Base-by-base conservation (phyloP, 1,140 invertebrate species). In the Drosophila oshimai region DNA sequence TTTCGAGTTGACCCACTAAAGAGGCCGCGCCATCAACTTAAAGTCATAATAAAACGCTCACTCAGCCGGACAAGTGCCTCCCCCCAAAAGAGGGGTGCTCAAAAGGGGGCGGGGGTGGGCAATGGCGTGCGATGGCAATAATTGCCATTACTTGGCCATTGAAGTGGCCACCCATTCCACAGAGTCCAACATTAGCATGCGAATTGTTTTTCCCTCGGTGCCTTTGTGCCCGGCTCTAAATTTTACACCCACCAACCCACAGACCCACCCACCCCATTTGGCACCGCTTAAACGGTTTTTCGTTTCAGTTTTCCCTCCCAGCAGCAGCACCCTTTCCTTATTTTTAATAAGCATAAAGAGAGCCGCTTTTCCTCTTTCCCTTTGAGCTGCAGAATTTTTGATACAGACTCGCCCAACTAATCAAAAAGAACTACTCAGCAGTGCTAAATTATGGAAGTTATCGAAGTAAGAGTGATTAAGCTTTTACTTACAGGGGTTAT, bases 1-100 rank as follows among this genome's bases (percentile, higher is more conserved):
- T 86, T 80, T 87, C 76, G 47, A 80, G 80, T 76, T 86, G 80
- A 87, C 76, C 81, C 81, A 86, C 60, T 87, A 75, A 86, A 57
- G 80, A 50, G 70, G 33, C 46, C 46, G 45, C 57, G 58, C 72
- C 69, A 67, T 46, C 71, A 71, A 73, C 65, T 53, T 67, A 67
- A 72, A 75, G 75, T 69, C 60, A 74, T 86, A 86, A 84, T 74
- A 84, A 83, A 86, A 73, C 77, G 73, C 73, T 68, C 37, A 37
- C 41, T 61, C 62, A 67, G 62, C 44, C 20, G 58, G 61, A 60
- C 53, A 62, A 62, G 58, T 60, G 58, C 13, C n/a, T n/a, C n/a
- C n/a, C n/a, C n/a, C n/a, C 3, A 22, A 47, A 33, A 42, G n/a
- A 13, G 29, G 20, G 49, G 18, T 28, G 18, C 6, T 13, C 15